These are phyloP conservation scores for Hoplodrina ambigua DNA, from an alignment of 2,888 invertebrate species.

Conservation along the genomic window DNA sequence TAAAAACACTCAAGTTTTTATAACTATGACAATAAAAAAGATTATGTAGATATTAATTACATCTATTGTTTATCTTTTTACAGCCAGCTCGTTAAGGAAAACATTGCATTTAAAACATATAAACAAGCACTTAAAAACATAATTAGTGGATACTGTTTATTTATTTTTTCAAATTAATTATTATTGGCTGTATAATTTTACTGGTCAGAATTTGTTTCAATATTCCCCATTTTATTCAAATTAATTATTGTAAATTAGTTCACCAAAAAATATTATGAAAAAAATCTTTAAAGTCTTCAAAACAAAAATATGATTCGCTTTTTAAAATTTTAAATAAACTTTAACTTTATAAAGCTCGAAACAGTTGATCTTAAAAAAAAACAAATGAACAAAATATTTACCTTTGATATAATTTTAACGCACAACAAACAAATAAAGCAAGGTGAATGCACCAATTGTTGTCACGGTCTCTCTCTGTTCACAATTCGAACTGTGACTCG, in stretches of 20 bases:
- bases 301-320: not conserved
- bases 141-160: not conserved
- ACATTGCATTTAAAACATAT: not conserved
- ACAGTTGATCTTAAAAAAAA: not conserved
- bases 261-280: no score
- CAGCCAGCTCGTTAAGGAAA: not conserved
- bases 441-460: constrained; percentile 48
- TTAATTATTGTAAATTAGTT: no score
- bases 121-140: not conserved
- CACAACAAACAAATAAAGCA: constrained; percentile 32
- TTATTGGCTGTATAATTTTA: not conserved
- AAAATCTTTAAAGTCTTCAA: not conserved
- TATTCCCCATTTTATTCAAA: not conserved
- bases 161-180: not conserved
- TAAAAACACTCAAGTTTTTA: constrained; percentile 21
- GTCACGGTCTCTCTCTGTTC: constrained; percentile 44
- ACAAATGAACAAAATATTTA: constrained; percentile 32
- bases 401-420: constrained; percentile 36
- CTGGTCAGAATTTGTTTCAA: not conserved
- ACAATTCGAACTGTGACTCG: constrained; percentile 63
- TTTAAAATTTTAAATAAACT: not conserved
- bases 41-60: not conserved
- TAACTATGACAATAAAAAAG: not conserved
- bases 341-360: not conserved
- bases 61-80: constrained; percentile 17